These are phyloP conservation scores for Rhagologus leucostigma DNA, from an alignment of 2,113 vertebrate genomes.

Conservation along the genomic window DNA sequence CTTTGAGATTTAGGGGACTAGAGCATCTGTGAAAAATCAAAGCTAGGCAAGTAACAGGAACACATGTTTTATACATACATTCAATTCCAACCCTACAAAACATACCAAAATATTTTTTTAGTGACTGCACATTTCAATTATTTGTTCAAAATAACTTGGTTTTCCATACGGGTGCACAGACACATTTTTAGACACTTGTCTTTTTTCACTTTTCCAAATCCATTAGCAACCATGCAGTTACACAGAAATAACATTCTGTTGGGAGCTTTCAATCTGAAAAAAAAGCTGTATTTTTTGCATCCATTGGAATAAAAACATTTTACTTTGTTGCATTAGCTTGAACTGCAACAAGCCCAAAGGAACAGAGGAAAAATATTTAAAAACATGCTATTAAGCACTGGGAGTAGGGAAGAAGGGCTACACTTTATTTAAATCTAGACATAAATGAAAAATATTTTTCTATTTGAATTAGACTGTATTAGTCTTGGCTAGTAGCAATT, in stretches of 20 bases:
- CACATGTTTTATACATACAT: background rate
- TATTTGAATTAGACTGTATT: background rate
- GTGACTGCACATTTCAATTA: background rate
- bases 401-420: background rate
- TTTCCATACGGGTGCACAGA: background rate
- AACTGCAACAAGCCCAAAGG: background rate
- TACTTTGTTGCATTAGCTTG: background rate
- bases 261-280: background rate
- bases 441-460: conserved; percentile 17
- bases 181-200: background rate
- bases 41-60: background rate
- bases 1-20: background rate
- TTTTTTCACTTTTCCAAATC: conserved; percentile 4
- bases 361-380: background rate
- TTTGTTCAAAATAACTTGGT: background rate
- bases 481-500: background rate
- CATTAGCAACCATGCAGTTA: conserved; percentile 19
- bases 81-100: background rate
- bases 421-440: background rate
- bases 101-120: background rate
- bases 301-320: conserved; percentile 18
- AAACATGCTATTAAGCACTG: background rate
- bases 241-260: background rate
- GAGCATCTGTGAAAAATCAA: background rate
- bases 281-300: background rate